Conservation (phyloP, 2,888 invertebrate genomes). For the Andrena flavipes region DNA sequence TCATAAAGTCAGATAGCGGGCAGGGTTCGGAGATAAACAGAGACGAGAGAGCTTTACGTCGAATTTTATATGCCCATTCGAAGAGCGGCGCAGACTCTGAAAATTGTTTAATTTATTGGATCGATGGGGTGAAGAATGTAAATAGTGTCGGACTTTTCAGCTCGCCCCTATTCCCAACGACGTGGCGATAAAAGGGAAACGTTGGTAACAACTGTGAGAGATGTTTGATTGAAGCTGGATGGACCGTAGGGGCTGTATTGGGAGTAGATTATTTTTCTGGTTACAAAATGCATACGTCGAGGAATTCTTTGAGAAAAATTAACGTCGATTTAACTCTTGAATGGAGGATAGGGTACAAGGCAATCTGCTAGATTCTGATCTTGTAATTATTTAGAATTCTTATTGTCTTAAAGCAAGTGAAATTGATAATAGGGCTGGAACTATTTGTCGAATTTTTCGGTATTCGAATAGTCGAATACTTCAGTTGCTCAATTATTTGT, state of each 20-base stretch:
- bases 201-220: not conserved
- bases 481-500: too few relatives aligned
- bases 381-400: too few relatives aligned
- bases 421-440: too few relatives aligned
- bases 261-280: not conserved
- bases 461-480: too few relatives aligned
- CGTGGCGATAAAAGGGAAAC: constrained; percentile 13
- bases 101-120: constrained; percentile 35
- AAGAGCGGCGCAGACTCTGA: not conserved
- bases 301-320: not conserved
- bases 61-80: constrained; percentile 56
- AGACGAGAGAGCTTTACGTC: constrained; percentile 38
- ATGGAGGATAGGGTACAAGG: too few relatives aligned
- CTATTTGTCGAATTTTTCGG: too few relatives aligned
- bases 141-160: not conserved
- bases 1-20: constrained; percentile 63
- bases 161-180: not conserved
- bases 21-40: constrained; percentile 61
- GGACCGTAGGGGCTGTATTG: not conserved
- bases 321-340: too few relatives aligned
- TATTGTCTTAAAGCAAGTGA: too few relatives aligned
- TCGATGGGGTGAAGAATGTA: constrained; percentile 10
- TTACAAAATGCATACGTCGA: not conserved
- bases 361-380: too few relatives aligned
- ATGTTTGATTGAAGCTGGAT: constrained; percentile 11